phyloP scores from a whole-genome alignment of 2,888 invertebrate genomes.

The Megalurothrips usitatus region DNA sequence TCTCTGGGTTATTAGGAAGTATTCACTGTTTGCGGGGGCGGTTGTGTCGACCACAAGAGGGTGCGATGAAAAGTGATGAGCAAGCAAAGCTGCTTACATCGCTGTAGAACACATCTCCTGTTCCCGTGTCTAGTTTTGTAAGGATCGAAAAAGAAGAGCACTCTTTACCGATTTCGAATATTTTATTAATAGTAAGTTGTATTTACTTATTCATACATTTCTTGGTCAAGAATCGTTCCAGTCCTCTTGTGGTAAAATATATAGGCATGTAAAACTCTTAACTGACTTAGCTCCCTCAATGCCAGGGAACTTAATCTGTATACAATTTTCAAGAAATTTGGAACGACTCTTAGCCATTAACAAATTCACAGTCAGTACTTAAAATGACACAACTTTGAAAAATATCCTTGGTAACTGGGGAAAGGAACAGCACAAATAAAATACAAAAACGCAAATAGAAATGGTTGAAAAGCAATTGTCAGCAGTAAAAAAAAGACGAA shows the following conservation, averaged over 20 bases:
- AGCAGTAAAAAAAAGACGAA: background rate
- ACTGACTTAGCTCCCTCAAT: background rate
- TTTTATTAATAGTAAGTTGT: slow-evolving; percentile 21
- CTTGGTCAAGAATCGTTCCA: background rate
- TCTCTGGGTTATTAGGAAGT: background rate
- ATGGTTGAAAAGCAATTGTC: background rate
- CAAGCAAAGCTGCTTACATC: no score
- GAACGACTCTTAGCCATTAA: slow-evolving; percentile 15
- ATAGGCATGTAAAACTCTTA: background rate
- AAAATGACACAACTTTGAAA: slow-evolving; percentile 27
- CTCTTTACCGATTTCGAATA: background rate
- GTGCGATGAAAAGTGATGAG: no score
- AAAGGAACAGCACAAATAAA: background rate
- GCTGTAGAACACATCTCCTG: no score
- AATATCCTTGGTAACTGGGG: slow-evolving; percentile 10
- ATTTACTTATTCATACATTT: slow-evolving; percentile 25
- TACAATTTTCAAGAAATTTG: slow-evolving; percentile 9
- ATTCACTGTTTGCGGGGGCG: background rate
- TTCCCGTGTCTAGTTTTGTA: no score
- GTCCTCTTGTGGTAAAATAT: background rate
- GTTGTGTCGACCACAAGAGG: no score
- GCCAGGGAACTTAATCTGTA: background rate
- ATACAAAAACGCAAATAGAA: background rate
- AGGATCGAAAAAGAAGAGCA: no score
- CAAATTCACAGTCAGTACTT: slow-evolving; percentile 26